phyloP scores from a whole-genome alignment of 2,888 invertebrate species.

The Opisthograptis luteolata region DNA sequence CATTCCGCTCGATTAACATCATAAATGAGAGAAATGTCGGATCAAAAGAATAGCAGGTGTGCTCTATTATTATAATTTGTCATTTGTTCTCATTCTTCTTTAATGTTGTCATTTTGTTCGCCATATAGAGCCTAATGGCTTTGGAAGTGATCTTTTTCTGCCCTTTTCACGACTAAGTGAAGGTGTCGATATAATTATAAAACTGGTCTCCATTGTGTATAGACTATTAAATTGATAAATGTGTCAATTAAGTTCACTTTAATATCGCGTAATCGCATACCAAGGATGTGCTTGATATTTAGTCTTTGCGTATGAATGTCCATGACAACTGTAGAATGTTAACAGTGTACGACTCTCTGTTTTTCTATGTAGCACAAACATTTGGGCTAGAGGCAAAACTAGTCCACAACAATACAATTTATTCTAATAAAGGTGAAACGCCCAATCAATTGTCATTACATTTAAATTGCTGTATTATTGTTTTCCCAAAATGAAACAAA shows the following conservation, averaged over 20 bases:
- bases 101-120: conserved; percentile 65
- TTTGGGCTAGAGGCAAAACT: not conserved
- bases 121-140: conserved; percentile 61
- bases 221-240: conserved; percentile 41
- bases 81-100: conserved; percentile 71
- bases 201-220: conserved; percentile 34
- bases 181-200: conserved; percentile 47
- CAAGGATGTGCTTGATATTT: conserved; percentile 1
- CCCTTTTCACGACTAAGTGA: conserved; percentile 50
- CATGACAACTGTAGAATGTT: not conserved
- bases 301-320: not conserved
- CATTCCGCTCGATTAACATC: conserved; percentile 81
- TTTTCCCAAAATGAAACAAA: conserved; percentile 73
- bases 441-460: conserved; percentile 32
- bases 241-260: conserved; percentile 43
- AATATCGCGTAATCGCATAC: not conserved
- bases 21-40: conserved; percentile 83
- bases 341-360: not conserved
- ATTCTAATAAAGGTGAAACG: conserved; percentile 23
- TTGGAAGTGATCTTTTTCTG: conserved; percentile 49
- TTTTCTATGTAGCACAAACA: not conserved
- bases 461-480: conserved; percentile 69
- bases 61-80: conserved; percentile 81
- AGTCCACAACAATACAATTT: conserved; percentile 2
- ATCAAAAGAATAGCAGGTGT: conserved; percentile 84